Evolutionary conservation across 35 echinoderm and acorn worm species (phyloP).

Genomic region (Apostichopus japonicus): DNA sequence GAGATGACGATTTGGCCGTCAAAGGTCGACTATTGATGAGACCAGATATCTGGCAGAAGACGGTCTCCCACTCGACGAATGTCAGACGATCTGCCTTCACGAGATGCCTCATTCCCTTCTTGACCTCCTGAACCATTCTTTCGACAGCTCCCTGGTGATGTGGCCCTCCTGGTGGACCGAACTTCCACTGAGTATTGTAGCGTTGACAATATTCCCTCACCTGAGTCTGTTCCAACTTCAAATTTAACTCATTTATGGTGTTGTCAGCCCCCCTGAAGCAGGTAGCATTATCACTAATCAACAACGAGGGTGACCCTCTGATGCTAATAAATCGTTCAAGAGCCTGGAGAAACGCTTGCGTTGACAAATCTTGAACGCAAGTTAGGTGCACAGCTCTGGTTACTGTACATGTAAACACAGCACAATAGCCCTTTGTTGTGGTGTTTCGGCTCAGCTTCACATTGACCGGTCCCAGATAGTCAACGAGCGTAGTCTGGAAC

Average conservation of each 20-base stretch:
- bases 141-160: conserved; percentile 53
- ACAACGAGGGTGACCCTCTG: conserved; percentile 38
- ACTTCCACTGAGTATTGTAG: not conserved
- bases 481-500: conserved; percentile 39
- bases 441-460: conserved; percentile 63
- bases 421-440: conserved; percentile 60
- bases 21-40: conserved; percentile 73
- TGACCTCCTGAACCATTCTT: conserved; percentile 71
- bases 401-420: conserved; percentile 56
- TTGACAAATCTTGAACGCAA: conserved; percentile 25
- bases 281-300: conserved; percentile 58
- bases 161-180: conserved; percentile 45
- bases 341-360: conserved; percentile 20
- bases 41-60: conserved; percentile 81
- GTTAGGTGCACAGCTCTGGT: conserved; percentile 54
- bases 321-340: conserved; percentile 40
- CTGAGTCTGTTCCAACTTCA: not conserved
- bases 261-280: conserved; percentile 55
- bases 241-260: conserved; percentile 59
- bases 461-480: conserved; percentile 63
- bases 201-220: not conserved
- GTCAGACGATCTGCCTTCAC: conserved; percentile 76
- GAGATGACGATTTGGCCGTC: conserved; percentile 80
- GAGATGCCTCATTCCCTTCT: conserved; percentile 79
- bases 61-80: conserved; percentile 86